Base-by-base conservation (phyloP, 2,888 invertebrate genomes). In the Leucania comma region DNA sequence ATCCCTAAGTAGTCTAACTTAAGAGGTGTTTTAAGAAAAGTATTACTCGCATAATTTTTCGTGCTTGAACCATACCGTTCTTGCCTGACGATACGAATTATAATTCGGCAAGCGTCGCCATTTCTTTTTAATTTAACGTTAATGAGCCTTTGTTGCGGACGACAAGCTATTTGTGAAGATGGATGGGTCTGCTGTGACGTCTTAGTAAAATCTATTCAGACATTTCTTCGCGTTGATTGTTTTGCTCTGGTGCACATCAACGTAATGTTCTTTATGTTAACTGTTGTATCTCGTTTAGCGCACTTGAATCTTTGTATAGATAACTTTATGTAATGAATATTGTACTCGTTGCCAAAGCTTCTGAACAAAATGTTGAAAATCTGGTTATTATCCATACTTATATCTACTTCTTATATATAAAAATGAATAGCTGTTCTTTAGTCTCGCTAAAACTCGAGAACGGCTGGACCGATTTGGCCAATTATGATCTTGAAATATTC, bases 91-190 rank as follows among this genome's bases (percentile, higher is more conserved):
- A 83, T 53, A 66, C 61, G 72, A 75, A 70, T 74, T 81, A 80
- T 73, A 73, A 80, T 85, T 74, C 74, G 61, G 56, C 61, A 64
- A 65, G 67, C 73, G 76, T 63, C 75, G 68, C 64, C 71, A 65
- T 82, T 81, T 76, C 72, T 75, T 85, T 83, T 83, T 85, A 85
- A 87, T 86, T 87, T 76, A 76, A 76, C 73, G 68, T 81, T 89
- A 88, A 88, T 86, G 85, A 85, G 85, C 77, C 72, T 72, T 66
- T 72, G 82, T 79, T 84, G 80, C 62, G 57, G 68, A 68, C 77
- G 75, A 59, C 59, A 75, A 74, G 78, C 74, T 68, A 70, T 80
- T 81, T 82, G 80, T 81, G 80, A 75, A 77, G 70, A 81, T 76
- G 53, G 72, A 75, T 76, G 68, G 76, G 75, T 62, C 58, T 68